Base-by-base conservation (phyloP, 2,888 invertebrate genomes). In the Drosophila pullipes region DNA sequence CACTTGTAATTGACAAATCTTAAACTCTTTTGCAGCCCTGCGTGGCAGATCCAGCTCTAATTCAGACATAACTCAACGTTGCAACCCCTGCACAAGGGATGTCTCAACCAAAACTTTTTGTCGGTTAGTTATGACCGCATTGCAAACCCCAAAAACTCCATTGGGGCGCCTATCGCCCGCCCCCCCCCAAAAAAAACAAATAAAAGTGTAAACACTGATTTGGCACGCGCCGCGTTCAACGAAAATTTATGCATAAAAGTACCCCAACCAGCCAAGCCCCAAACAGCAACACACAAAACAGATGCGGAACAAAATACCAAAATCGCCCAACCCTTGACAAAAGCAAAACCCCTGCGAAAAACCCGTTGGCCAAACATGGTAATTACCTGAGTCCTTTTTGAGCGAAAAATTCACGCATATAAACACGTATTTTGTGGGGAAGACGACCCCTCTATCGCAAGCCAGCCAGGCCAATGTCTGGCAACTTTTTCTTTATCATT, bases 181-280 rank as follows among this genome's bases (percentile, higher is more conserved):
- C 66, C 66, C 66, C 66, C 54, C 66, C 5, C 1, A 25, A 25
- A 25, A 18, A 70, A 54, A 75, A 53, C 78, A 89, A 87, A 90
- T 90, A 90, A 91, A 89, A 89, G 83, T 89, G 83, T 89, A 87
- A 87, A 89, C 91, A 81, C 88, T 83, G 87, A 88, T 88, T 87
- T 86, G 87, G 85, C 85, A 86, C 85, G 85, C 85, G 85, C 87
- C 85, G 70, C 76, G 73, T 81, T 73, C 55, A 74, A 68, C 72
- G 61, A 57, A 88, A 90, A 90, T 90, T 73, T 85, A 90, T 86
- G 89, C 90, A 86, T 68, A 81, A 78, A 84, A 76, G 67, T 63
- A 35, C 16, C 39, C 47, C 65, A 57, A 53, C 47, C 22, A 4
- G 9, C 16, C 16, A 25, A 25, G 41, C 4, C 10, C n/a, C 41